A percentile compares a stretch with the other conserved stretches of the same genome.
Evolutionary conservation across 2,888 invertebrate species (phyloP).

Genomic region (Oscheius sp.): DNA sequence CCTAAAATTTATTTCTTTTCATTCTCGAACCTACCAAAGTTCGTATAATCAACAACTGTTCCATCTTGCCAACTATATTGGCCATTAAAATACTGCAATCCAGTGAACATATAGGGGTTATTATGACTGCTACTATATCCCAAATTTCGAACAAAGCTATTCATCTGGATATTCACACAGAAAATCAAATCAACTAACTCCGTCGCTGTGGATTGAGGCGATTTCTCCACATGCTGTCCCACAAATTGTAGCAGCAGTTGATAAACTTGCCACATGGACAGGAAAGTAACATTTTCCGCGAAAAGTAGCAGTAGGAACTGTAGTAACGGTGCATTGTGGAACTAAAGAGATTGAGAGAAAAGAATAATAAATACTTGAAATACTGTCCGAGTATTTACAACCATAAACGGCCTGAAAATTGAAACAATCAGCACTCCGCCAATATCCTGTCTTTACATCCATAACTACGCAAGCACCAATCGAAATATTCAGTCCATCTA

Average conservation of each 20-base stretch:
- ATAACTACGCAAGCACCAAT: conserved; percentile 12
- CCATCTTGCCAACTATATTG: conserved; percentile 5
- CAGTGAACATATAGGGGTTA: conserved; percentile 6
- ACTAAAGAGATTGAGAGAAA: neutral
- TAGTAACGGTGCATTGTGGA: neutral
- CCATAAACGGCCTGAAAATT: conserved; percentile 4
- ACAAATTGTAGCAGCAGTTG: neutral
- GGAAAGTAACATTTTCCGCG: conserved; percentile 22
- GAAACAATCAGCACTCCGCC: conserved; percentile 18
- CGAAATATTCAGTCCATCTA: neutral
- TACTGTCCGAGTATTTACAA: neutral
- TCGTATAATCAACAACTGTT: neutral
- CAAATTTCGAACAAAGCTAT: conserved; percentile 10
- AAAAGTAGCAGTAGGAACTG: neutral
- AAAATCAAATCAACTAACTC: neutral
- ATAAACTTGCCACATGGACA: neutral
- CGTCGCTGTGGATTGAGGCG: conserved; percentile 6
- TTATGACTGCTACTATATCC: neutral
- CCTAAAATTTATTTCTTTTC: neutral
- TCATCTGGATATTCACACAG: neutral
- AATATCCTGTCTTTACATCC: neutral
- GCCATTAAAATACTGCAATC: neutral
- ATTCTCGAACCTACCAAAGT: neutral
- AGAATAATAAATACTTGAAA: neutral
- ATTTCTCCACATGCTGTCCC: neutral